These are phyloP conservation scores for Sebastes nivosus DNA, from an alignment of 2,797 vertebrate genomes.

Conservation along the genomic window DNA sequence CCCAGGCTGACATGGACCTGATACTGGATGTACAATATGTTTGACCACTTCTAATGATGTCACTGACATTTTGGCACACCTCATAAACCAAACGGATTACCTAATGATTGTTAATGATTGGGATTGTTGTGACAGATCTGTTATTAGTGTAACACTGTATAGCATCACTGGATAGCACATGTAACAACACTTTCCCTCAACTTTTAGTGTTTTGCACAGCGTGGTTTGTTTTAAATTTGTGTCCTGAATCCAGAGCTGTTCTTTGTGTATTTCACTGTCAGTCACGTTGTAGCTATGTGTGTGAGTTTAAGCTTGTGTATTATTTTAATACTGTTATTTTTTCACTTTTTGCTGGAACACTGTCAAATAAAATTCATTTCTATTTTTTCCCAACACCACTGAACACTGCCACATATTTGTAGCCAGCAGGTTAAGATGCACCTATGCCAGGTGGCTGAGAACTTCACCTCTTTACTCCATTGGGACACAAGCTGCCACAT, in stretches of 20 bases:
- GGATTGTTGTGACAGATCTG: neutral
- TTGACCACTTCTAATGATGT: neutral
- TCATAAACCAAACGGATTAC: constrained; percentile 9
- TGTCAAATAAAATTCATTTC: neutral
- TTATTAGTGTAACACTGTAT: constrained; percentile 10
- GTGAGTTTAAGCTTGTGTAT: neutral
- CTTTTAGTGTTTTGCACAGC: constrained; percentile 23
- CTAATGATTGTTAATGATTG: too few relatives aligned
- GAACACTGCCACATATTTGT: neutral
- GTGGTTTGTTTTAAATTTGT: constrained; percentile 10
- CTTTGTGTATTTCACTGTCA: constrained; percentile 9
- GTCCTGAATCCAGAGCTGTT: neutral
- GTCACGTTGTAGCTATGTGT: constrained; percentile 15
- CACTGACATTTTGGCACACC: neutral
- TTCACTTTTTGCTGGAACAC: constrained; percentile 19
- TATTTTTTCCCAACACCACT: neutral
- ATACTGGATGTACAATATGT: neutral
- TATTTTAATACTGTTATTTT: neutral
- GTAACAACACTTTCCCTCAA: neutral
- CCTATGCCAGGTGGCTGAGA: neutral
- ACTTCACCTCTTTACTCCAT: neutral
- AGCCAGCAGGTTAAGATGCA: neutral
- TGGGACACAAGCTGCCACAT: neutral
- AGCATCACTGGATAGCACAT: constrained; percentile 28
- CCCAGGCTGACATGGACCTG: neutral